Base-by-base conservation (phyloP, 64 coral and sea anemone species). In the Catalaphyllia jardinei region DNA sequence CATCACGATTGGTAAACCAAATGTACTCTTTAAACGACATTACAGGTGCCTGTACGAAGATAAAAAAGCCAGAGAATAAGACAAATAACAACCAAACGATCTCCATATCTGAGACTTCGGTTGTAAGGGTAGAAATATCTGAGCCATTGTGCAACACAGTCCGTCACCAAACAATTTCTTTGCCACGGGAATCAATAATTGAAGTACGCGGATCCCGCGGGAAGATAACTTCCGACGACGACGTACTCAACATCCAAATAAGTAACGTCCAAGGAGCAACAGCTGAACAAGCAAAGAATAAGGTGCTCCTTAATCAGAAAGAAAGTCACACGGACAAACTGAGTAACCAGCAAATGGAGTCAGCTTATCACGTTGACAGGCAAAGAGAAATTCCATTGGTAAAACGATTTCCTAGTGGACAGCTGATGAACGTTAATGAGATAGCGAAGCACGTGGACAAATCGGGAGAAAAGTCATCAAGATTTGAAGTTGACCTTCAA, bases 21-120 rank as follows among this genome's bases (percentile, higher is more conserved):
- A 85, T 71, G 63, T 71, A 85, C 38, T 71, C 81, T 10, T 71
- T 85, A 14, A 69, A 51, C 39, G 81, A 85, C 62, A 51, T 71
- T 20, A 15, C 62, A 25, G 51, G 25, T 51, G 63, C 11, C n/a
- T 51, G 17, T 71, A 12, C 28, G 13, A 71, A 71, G 81, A 51
- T 71, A 50, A 63, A 85, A 39, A 64, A n/a, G 20, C 60, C 62
- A 39, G 31, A 83, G 4, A 83, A 49, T 62, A 14, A 63, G 35
- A 46, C 18, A 35, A 46, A 46, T 25, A 25, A 11, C 20, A 85
- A 24, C 14, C 33, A 85, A 50, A 71, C 27, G 24, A 15, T 85
- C 14, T 71, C 42, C 20, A 67, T 63, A 11, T 46, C 3, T 10
- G 63, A 71, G 17, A 11, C 24, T 13, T 35, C 81, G 8, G 18